Conservation (phyloP, 2,113 vertebrate genomes). For the Sciurus niger region DNA sequence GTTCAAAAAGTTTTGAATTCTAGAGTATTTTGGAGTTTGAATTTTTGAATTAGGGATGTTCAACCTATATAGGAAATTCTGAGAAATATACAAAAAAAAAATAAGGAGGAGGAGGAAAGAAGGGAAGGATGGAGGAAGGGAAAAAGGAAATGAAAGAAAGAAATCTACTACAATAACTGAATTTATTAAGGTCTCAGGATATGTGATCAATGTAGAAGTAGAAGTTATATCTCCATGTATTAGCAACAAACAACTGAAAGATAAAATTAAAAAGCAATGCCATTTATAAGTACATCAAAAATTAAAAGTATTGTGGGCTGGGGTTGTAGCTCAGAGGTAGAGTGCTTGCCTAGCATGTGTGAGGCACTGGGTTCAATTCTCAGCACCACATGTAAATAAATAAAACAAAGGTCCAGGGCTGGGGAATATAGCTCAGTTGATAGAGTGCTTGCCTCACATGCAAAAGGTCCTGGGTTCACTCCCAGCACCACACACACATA, state of each 20-base stretch:
- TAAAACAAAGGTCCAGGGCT: no score
- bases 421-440: no score
- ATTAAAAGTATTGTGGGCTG: no score
- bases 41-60: background rate
- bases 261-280: constrained; percentile 1
- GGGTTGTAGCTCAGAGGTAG: no score
- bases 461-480: no score
- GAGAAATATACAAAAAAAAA: background rate
- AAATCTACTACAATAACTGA: constrained; percentile 15
- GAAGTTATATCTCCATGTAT: background rate
- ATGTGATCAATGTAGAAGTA: constrained; percentile 1
- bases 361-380: no score
- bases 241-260: background rate
- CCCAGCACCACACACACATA: no score
- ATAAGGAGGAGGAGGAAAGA: background rate
- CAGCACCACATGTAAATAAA: no score
- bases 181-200: constrained; percentile 33
- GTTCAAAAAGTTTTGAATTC: background rate
- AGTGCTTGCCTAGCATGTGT: no score
- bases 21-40: background rate
- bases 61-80: background rate
- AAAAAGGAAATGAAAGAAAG: background rate
- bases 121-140: background rate
- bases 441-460: no score
- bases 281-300: constrained; percentile 4